Evolutionary conservation across 2,113 vertebrate species (phyloP).

Genomic region (Oreamnos americanus): DNA sequence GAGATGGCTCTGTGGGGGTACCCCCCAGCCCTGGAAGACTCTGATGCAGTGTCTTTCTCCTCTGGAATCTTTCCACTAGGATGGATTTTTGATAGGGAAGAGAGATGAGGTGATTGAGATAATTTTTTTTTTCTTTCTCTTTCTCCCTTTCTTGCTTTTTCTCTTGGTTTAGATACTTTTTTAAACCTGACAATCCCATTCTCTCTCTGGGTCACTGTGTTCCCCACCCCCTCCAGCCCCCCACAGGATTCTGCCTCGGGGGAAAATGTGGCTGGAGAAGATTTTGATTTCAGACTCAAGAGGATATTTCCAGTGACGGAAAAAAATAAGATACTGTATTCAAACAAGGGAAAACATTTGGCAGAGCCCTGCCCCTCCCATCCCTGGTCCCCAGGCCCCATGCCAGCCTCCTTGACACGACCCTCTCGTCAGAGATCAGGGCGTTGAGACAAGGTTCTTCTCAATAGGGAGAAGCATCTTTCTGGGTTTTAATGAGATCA

Average conservation of each 20-base stretch:
- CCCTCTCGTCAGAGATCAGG: slow-evolving; percentile 42
- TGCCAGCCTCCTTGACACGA: neutral
- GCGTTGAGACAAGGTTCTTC: slow-evolving; percentile 67
- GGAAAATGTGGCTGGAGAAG: neutral
- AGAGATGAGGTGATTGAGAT: neutral
- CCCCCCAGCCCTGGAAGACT: neutral
- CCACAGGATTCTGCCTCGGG: neutral
- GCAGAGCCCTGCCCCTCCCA: neutral
- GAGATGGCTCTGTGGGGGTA: neutral
- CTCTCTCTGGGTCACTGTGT: neutral
- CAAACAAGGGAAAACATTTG: neutral
- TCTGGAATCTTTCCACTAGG: neutral
- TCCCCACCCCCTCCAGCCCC: too few species aligned
- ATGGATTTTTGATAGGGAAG: neutral
- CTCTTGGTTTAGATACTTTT: neutral
- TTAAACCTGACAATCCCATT: neutral
- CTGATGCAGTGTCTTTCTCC: neutral
- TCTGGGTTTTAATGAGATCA: slow-evolving; percentile 79
- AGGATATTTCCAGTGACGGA: neutral
- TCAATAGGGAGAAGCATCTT: slow-evolving; percentile 59
- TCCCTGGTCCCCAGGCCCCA: neutral
- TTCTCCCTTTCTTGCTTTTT: neutral
- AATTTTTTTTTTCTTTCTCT: neutral
- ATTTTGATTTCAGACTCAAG: neutral
- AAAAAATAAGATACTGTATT: neutral